phyloP scores from a whole-genome alignment of 2,797 vertebrate genomes.

The Diceros bicornis region DNA sequence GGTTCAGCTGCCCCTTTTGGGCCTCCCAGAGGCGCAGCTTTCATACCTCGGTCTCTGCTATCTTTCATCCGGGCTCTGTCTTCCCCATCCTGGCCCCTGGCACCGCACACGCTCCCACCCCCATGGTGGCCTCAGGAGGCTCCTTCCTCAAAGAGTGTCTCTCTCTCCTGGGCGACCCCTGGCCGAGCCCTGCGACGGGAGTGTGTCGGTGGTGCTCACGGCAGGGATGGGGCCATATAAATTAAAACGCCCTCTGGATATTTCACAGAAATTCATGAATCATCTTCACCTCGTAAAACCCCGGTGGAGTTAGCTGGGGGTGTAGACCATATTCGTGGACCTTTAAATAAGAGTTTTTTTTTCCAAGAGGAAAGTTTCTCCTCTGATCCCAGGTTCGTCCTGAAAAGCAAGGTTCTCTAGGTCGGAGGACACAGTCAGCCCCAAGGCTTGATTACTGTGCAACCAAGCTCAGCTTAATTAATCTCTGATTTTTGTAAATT shows the following conservation, averaged over 20 bases:
- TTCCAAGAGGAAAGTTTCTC: neutral
- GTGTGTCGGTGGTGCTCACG: neutral
- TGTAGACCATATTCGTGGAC: neutral
- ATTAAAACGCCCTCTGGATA: slow-evolving; percentile 68
- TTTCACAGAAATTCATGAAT: slow-evolving; percentile 77
- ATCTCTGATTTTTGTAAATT: neutral
- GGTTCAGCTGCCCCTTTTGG: neutral
- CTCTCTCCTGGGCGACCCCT: neutral
- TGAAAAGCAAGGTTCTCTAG: neutral
- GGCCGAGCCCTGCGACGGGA: neutral
- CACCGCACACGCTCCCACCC: neutral
- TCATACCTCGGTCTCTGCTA: rapidly evolving
- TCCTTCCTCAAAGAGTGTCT: neutral
- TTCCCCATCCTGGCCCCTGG: neutral
- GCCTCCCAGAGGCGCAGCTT: neutral
- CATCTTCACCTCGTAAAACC: slow-evolving; percentile 78
- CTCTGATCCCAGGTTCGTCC: neutral
- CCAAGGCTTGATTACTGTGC: neutral
- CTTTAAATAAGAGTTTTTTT: neutral
- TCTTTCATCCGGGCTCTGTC: neutral
- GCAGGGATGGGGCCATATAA: neutral
- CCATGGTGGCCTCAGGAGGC: neutral
- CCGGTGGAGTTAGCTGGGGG: neutral
- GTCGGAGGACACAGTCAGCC: neutral
- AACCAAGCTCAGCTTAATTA: no score